A percentile compares a stretch with the other conserved stretches of the same genome.
Conservation (phyloP, 2,888 invertebrate species). For the Argyra leucocephala region DNA sequence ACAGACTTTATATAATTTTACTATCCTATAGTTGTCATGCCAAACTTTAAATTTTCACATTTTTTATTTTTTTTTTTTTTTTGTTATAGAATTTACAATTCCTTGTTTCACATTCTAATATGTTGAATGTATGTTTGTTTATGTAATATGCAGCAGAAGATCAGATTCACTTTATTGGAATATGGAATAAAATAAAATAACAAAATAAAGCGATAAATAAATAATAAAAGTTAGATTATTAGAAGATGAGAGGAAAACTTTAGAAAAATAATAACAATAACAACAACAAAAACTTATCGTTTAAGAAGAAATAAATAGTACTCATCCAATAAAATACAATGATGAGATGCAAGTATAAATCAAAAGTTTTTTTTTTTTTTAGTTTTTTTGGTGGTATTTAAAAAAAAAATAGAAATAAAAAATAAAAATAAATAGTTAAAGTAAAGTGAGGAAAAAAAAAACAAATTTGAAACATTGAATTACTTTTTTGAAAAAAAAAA, state of each 20-base stretch:
- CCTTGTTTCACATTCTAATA: too few relatives aligned
- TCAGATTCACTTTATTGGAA: neutral
- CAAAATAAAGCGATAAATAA: neutral
- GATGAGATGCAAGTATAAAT: constrained; percentile 6
- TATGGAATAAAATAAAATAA: neutral
- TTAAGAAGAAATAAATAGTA: neutral
- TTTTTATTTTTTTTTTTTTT: too few relatives aligned
- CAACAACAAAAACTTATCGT: neutral
- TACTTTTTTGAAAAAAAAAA: neutral
- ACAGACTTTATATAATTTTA: too few relatives aligned
- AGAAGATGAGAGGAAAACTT: constrained; percentile 6
- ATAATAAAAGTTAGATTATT: neutral
- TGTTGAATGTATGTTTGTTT: neutral
- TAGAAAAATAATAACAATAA: neutral
- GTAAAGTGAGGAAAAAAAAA: too few relatives aligned
- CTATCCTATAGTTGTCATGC: too few relatives aligned
- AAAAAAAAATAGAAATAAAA: neutral
- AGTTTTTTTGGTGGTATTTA: neutral
- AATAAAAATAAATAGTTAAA: too few relatives aligned
- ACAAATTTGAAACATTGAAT: neutral
- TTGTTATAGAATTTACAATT: too few relatives aligned
- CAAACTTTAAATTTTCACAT: too few relatives aligned
- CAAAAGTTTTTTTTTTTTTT: neutral
- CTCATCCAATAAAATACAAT: neutral
- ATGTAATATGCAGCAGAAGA: neutral